Base-by-base conservation (phyloP, 2,113 vertebrate species). In the Argyrosomus japonicus region DNA sequence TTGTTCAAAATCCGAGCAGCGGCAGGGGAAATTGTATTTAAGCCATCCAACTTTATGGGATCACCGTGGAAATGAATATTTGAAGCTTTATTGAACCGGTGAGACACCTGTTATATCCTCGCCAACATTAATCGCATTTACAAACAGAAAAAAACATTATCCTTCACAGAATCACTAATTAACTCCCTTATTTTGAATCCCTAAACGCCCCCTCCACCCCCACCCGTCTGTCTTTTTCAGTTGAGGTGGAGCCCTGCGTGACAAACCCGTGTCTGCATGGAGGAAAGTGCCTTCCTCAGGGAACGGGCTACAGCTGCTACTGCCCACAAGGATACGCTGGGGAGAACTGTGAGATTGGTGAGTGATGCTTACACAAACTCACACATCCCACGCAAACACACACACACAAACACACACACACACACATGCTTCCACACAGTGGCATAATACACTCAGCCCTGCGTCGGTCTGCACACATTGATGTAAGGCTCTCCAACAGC, bases 281-380 rank as follows among this genome's bases (percentile, higher is more conserved):
- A 4, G 97, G 97, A 32, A 96, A 95, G 27, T 98, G 97, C 83
- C 93, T 93, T 0, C 95, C 96, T 82, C 96, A 96, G 25, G 95
- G 95, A 58, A 93, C 95, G 5, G 76, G 95, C 77, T 97, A 96
- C 5, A 94, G 96, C 94, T 99, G 98, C 91, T 95, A 94, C 93
- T 99, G 98, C 70, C 95, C 93, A 60, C 95, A 95, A 79, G 98
- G 97, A 12, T 99, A 96, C 85, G 90, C 95, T 0, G 98, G 98
- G 50, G 97, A 98, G 91, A 99, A 97, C 95, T 99, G 98, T 36
- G 97, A 99, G 94, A 98, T 99, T 3, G 98, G 98, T 98, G 93
- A 95, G 97, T 89, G 64, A 84, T 29, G 62, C 61, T 67, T 32
- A 63, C 56, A 56, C 73, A 43, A 32, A 53, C 69, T 77, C 62